Evolutionary conservation across 2,797 vertebrate genomes (phyloP).

Genomic region (Pterois miles): DNA sequence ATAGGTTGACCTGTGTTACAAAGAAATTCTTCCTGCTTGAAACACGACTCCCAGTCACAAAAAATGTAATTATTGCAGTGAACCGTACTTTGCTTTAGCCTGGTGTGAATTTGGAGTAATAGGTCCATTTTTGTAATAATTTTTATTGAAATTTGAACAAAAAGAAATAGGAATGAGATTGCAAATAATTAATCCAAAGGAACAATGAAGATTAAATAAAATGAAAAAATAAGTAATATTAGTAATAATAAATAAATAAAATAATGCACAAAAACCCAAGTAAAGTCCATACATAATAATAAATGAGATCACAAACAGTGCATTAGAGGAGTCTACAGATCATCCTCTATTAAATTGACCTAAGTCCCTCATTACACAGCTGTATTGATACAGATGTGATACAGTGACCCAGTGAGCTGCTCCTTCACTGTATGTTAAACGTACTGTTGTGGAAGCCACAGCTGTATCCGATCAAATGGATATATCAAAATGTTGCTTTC

Average conservation of each 20-base stretch:
- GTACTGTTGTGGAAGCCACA: conserved; percentile 52
- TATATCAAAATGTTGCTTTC: conserved; percentile 46
- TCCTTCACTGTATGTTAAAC: conserved; percentile 10
- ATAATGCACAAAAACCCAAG: neutral
- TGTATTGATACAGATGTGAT: neutral
- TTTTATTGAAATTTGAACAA: neutral
- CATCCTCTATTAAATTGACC: neutral
- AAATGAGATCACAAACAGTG: neutral
- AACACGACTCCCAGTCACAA: no score
- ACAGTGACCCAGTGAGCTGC: neutral
- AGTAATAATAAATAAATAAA: neutral
- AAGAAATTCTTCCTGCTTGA: rapidly evolving
- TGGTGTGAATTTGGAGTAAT: no score
- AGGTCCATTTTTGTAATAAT: neutral
- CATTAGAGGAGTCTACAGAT: neutral
- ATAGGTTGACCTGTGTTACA: rapidly evolving
- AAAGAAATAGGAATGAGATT: neutral
- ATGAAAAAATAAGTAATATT: neutral
- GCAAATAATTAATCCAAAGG: neutral
- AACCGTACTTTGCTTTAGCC: rapidly evolving
- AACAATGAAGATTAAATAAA: rapidly evolving
- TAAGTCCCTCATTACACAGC: neutral
- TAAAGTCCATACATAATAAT: neutral
- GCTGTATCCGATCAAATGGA: conserved; percentile 69
- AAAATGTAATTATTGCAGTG: no score